A percentile compares a stretch with the other conserved stretches of the same genome.
These are phyloP conservation scores for Gymnoscopelus microlampas DNA, from an alignment of 2,797 vertebrate species.

Conservation along the genomic window DNA sequence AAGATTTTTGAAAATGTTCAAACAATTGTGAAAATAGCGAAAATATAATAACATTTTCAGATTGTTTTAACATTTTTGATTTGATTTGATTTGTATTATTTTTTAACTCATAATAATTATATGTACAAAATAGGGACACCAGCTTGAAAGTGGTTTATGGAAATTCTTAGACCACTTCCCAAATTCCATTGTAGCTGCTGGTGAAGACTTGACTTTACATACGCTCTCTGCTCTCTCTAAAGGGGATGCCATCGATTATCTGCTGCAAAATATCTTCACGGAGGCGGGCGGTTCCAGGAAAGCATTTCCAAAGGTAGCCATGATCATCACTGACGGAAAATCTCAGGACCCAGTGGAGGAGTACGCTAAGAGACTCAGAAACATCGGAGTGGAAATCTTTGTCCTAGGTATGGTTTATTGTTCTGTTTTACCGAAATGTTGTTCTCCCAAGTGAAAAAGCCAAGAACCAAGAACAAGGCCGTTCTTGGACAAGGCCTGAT, in stretches of 20 bases:
- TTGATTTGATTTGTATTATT: too few relatives aligned
- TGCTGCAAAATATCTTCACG: slow-evolving; percentile 91
- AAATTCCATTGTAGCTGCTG: neutral
- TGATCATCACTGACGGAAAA: slow-evolving; percentile 99
- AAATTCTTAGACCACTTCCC: neutral
- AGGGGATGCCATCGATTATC: slow-evolving; percentile 96
- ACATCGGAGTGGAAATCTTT: slow-evolving; percentile 96
- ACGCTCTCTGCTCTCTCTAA: slow-evolving; percentile 45
- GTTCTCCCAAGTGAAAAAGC: slow-evolving; percentile 51
- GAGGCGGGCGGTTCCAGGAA: slow-evolving; percentile 92
- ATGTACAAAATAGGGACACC: too few relatives aligned
- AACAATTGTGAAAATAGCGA: too few relatives aligned
- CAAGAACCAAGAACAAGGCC: neutral
- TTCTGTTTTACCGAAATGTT: slow-evolving; percentile 62
- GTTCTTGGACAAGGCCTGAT: slow-evolving; percentile 60
- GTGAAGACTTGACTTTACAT: neutral
- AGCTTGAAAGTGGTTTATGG: neutral
- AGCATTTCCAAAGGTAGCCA: slow-evolving; percentile 94
- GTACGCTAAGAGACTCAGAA: slow-evolving; percentile 91
- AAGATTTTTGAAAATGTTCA: too few relatives aligned
- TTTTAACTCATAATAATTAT: too few relatives aligned
- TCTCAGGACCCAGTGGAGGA: slow-evolving; percentile 97
- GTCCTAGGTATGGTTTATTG: slow-evolving; percentile 88
- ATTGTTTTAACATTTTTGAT: too few relatives aligned
- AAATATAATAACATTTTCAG: too few relatives aligned